Percentiles rank a stretch among this genome's conserved stretches.
Conservation (phyloP, 2,113 vertebrate genomes). For the Tachuris rubrigastra region DNA sequence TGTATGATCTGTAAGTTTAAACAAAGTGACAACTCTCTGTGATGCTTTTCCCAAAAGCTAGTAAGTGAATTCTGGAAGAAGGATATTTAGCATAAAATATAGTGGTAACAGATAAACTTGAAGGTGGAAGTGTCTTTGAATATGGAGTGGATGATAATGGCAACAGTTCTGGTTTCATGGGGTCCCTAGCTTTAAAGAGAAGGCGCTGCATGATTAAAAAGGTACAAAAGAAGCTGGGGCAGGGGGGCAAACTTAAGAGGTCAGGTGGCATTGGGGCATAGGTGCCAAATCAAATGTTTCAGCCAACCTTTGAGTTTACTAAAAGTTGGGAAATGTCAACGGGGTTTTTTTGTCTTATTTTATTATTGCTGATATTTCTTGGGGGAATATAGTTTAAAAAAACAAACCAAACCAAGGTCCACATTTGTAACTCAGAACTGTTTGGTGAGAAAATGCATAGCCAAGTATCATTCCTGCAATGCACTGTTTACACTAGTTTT, state of each 20-base stretch:
- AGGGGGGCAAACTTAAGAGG: not conserved
- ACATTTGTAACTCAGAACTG: not conserved
- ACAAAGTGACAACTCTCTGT: not conserved
- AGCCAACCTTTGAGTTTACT: not conserved
- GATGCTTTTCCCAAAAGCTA: not conserved
- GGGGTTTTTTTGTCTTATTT: not conserved
- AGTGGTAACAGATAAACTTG: not conserved
- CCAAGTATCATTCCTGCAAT: not conserved
- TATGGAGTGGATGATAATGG: not conserved
- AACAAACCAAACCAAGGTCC: not conserved
- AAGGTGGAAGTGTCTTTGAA: not conserved
- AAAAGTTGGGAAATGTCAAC: not conserved
- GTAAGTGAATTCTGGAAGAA: not conserved
- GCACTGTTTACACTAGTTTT: conserved; percentile 23
- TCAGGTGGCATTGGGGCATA: not conserved
- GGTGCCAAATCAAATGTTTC: not conserved
- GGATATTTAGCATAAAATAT: not conserved
- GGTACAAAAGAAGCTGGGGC: not conserved
- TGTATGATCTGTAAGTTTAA: not conserved
- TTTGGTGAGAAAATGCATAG: conserved; percentile 41
- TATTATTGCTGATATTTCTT: not conserved
- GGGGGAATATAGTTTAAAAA: not conserved
- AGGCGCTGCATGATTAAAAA: not conserved
- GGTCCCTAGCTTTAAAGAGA: not conserved
- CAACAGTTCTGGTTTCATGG: not conserved